A percentile compares a stretch with the other conserved stretches of the same genome.
Evolutionary conservation across 2,113 vertebrate species (phyloP).

Genomic region (Pygoscelis antarcticus): DNA sequence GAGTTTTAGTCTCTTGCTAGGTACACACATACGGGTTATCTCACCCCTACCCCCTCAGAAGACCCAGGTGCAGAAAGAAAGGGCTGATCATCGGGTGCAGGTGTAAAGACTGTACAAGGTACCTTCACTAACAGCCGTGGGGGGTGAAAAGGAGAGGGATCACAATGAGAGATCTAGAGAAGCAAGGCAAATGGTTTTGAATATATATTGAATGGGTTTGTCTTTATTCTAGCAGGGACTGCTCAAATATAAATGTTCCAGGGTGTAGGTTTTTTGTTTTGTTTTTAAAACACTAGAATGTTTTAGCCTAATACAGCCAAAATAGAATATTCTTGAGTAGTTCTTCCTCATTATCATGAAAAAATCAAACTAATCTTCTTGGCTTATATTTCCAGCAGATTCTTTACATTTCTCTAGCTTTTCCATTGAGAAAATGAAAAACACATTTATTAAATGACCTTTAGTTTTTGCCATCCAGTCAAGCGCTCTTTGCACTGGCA

Average conservation of each 20-base stretch:
- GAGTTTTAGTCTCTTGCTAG: not conserved
- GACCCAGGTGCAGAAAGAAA: not conserved
- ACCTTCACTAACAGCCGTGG: not conserved
- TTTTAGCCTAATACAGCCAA: not conserved
- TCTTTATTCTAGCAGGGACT: not conserved
- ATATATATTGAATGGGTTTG: not conserved
- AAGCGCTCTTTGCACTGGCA: not conserved
- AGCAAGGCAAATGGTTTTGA: not conserved
- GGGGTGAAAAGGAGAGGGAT: not conserved
- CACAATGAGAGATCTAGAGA: not conserved
- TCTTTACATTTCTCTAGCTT: not conserved
- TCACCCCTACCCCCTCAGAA: not conserved
- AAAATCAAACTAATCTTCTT: not conserved
- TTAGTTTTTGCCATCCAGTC: conserved; percentile 34
- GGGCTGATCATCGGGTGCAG: not conserved
- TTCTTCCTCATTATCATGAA: not conserved
- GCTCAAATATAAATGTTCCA: not conserved
- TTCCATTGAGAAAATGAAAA: conserved; percentile 44
- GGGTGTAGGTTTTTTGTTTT: not conserved
- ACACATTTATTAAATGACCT: conserved; percentile 43
- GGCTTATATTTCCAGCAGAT: not conserved
- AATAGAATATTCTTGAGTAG: not conserved
- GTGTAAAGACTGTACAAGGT: not conserved
- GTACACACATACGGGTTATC: no score
- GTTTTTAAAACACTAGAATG: not conserved